Conservation (phyloP, 2,888 invertebrate species). For the Clistopyga incitator region DNA sequence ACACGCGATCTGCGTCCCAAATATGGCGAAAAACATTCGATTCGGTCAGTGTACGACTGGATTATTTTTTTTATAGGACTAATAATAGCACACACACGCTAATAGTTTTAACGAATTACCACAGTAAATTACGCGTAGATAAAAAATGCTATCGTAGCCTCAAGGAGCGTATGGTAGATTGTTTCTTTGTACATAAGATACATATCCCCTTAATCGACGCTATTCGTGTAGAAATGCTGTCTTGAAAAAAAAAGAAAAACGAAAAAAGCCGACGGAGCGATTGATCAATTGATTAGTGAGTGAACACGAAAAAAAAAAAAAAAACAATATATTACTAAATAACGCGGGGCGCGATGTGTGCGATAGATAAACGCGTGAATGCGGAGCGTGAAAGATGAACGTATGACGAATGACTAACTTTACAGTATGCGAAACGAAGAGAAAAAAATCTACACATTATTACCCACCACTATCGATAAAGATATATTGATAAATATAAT, state of each 20-base stretch:
- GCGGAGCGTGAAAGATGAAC: conserved; percentile 47
- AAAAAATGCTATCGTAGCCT: conserved; percentile 61
- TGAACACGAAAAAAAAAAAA: conserved; percentile 40
- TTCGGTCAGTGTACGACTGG: conserved; percentile 48
- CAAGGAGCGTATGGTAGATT: conserved; percentile 62
- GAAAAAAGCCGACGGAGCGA: conserved; percentile 31
- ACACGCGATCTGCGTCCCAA: conserved; percentile 51
- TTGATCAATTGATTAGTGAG: conserved; percentile 53
- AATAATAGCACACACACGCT: conserved; percentile 39
- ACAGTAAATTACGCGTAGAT: conserved; percentile 67
- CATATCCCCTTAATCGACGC: conserved; percentile 77
- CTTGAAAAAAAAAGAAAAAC: conserved; percentile 45
- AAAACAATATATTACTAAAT: neutral
- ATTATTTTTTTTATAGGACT: conserved; percentile 48
- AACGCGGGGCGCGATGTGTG: conserved; percentile 47
- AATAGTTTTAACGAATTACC: conserved; percentile 54
- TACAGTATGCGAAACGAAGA: conserved; percentile 42
- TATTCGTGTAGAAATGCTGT: conserved; percentile 48
- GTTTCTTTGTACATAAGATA: conserved; percentile 83
- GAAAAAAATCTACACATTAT: conserved; percentile 73
- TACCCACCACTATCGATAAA: conserved; percentile 77
- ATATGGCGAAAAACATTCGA: conserved; percentile 47
- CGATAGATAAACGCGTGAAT: conserved; percentile 34
- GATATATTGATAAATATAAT: conserved; percentile 76
- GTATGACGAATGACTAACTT: conserved; percentile 47